Percentiles rank a stretch among this genome's conserved stretches.
Conservation (phyloP, 2,113 vertebrate species). For the Alouatta palliata region DNA sequence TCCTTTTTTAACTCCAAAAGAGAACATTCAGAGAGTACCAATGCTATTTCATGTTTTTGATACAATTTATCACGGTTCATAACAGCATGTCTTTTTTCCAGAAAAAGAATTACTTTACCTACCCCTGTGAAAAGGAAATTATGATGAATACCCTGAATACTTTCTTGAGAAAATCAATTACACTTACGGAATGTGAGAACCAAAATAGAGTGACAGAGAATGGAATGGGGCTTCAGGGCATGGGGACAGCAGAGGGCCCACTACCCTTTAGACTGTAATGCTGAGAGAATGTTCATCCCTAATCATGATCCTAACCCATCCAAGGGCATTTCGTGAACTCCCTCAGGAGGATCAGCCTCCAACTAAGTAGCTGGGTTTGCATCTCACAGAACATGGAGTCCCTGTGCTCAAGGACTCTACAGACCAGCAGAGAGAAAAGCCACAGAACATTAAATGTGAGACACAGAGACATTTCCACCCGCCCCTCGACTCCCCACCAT, state of each 20-base stretch:
- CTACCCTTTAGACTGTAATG: too few relatives aligned
- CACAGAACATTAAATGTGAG: neutral
- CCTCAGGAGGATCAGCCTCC: neutral
- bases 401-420: too few relatives aligned
- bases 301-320: neutral
- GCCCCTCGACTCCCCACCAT: rapidly evolving
- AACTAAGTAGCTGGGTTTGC: neutral
- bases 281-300: too few relatives aligned
- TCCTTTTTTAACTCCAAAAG: neutral
- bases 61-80: neutral
- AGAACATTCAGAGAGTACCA: neutral
- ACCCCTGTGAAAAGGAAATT: slow-evolving; percentile 31
- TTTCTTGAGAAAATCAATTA: neutral
- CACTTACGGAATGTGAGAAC: neutral
- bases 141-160: slow-evolving; percentile 53
- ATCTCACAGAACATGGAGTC: too few relatives aligned
- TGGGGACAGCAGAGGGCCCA: neutral
- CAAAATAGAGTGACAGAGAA: neutral
- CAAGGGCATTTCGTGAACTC: too few relatives aligned
- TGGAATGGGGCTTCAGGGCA: neutral
- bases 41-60: neutral
- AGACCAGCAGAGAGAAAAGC: neutral
- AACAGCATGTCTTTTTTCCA: neutral
- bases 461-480: neutral
- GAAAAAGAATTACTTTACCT: slow-evolving; percentile 58